Percentiles rank a stretch among this genome's conserved stretches.
phyloP scores from a whole-genome alignment of 30 jellyfish, hydroid and myxozoan genomes.

The Turritopsis rubra region DNA sequence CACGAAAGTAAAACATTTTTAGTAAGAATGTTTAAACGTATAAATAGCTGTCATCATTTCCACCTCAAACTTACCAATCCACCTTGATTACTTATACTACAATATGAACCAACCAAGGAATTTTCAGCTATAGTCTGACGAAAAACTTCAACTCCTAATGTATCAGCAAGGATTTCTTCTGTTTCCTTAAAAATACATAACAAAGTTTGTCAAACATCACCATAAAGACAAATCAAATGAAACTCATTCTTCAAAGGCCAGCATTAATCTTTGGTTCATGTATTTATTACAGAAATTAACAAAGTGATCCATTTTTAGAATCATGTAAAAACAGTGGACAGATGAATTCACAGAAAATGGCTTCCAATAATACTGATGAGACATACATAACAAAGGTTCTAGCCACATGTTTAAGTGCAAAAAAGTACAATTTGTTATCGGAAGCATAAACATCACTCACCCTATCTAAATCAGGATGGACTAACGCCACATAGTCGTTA shows the following conservation, averaged over 20 bases:
- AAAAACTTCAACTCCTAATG: conserved; percentile 85
- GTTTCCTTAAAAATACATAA: too few species aligned
- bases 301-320: too few species aligned
- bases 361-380: too few species aligned
- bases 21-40: too few species aligned
- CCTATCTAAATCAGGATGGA: conserved; percentile 96
- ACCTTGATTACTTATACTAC: conserved; percentile 92
- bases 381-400: too few species aligned
- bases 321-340: not conserved
- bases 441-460: conserved; percentile 34
- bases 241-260: too few species aligned
- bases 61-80: conserved; percentile 92
- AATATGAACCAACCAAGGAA: conserved; percentile 94
- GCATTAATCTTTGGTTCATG: too few species aligned
- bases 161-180: conserved; percentile 91
- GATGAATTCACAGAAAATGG: not conserved
- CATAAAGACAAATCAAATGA: too few species aligned
- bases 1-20: too few species aligned
- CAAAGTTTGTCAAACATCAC: too few species aligned
- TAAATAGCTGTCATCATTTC: too few species aligned
- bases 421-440: not conserved
- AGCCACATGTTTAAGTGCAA: not conserved
- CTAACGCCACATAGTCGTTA: conserved; percentile 97
- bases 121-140: conserved; percentile 94
- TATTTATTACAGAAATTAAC: too few species aligned